A percentile compares a stretch with the other conserved stretches of the same genome.
These are phyloP conservation scores for Sebastes ruberrimus DNA, from an alignment of 2,797 vertebrate species.

Conservation along the genomic window DNA sequence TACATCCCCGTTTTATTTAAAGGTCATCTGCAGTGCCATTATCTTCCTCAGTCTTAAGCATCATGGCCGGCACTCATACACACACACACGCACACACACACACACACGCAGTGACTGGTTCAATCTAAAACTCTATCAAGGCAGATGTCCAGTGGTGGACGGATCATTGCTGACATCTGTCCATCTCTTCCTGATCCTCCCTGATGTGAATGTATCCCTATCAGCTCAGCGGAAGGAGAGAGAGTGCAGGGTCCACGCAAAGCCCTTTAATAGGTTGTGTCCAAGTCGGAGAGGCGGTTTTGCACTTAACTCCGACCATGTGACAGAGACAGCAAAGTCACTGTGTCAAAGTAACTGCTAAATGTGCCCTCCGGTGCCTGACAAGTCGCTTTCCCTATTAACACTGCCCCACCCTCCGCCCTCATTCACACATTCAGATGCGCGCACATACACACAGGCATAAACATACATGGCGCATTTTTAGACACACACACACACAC, in stretches of 20 bases:
- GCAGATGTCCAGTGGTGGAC: constrained; percentile 71
- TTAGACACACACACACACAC: constrained; percentile 7
- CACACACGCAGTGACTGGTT: constrained; percentile 40
- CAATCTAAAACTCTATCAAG: constrained; percentile 69
- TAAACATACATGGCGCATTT: constrained; percentile 39
- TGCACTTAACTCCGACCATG: constrained; percentile 75
- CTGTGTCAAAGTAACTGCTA: constrained; percentile 76
- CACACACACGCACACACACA: not conserved
- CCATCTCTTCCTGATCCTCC: constrained; percentile 70
- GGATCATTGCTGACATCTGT: constrained; percentile 82
- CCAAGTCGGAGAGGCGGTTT: constrained; percentile 58
- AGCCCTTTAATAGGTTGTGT: constrained; percentile 75
- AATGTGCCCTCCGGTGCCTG: constrained; percentile 70
- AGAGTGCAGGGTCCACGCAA: constrained; percentile 51
- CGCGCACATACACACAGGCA: constrained; percentile 21
- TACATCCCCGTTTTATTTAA: constrained; percentile 57
- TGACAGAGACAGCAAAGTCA: constrained; percentile 74
- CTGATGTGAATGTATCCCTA: constrained; percentile 65
- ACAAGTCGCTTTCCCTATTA: constrained; percentile 76
- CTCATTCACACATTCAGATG: constrained; percentile 45
- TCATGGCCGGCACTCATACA: constrained; percentile 18
- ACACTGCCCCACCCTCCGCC: constrained; percentile 45
- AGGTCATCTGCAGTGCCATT: constrained; percentile 66
- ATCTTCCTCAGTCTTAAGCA: constrained; percentile 57
- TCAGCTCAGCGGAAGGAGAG: constrained; percentile 56